phyloP scores from a whole-genome alignment of 2,113 vertebrate species.

The Myanophis thanlyinensis region DNA sequence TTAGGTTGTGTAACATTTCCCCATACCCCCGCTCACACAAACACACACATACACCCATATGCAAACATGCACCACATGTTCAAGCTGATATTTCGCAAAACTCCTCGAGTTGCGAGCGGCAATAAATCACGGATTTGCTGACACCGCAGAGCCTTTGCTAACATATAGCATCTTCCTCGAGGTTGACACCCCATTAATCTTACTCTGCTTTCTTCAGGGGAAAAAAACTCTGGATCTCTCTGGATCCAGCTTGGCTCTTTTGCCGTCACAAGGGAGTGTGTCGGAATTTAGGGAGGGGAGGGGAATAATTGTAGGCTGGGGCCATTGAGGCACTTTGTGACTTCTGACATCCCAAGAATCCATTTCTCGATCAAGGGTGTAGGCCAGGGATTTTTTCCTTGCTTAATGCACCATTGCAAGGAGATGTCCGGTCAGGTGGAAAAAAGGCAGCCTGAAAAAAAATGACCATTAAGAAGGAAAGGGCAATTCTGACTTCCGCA shows the following conservation, averaged over 20 bases:
- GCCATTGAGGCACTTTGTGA: background rate
- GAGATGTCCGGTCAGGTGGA: background rate
- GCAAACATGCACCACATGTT: background rate
- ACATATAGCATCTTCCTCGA: background rate
- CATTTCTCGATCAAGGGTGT: background rate
- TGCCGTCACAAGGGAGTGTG: background rate
- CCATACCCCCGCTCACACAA: background rate
- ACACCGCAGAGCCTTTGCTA: background rate
- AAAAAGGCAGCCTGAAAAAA: background rate
- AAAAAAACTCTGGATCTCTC: constrained; percentile 4
- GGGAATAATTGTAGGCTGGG: background rate
- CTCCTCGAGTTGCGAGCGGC: background rate
- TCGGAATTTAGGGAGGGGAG: background rate
- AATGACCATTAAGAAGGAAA: background rate
- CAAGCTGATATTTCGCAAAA: background rate
- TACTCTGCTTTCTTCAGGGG: constrained; percentile 19
- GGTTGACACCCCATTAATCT: background rate
- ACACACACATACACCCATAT: background rate
- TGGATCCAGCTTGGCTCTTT: background rate
- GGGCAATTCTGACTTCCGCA: background rate
- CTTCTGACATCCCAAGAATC: background rate
- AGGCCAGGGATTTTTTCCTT: background rate
- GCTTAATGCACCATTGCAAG: background rate
- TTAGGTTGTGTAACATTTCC: background rate
- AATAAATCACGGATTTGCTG: background rate